These are phyloP conservation scores for Schmidtea mediterranea DNA, from an alignment of 1,140 invertebrate species.

Conservation along the genomic window DNA sequence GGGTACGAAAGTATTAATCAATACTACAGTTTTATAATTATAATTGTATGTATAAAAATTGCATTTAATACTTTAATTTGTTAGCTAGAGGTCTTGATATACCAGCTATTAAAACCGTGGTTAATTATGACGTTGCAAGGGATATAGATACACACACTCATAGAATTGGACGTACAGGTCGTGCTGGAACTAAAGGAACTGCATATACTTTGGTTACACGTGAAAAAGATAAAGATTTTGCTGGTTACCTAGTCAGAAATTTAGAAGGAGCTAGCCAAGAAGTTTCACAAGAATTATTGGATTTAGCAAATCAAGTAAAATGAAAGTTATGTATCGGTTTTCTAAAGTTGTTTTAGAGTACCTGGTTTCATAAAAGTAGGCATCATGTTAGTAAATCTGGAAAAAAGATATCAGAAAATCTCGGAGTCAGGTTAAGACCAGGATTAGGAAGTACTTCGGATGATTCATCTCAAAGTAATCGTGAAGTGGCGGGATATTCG, in stretches of 20 bases:
- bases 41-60: no score
- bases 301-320: not conserved
- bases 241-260: slow-evolving; percentile 74
- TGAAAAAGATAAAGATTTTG: slow-evolving; percentile 78
- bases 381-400: not conserved
- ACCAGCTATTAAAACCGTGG: slow-evolving; percentile 73
- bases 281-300: slow-evolving; percentile 34
- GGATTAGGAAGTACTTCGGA: not conserved
- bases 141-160: slow-evolving; percentile 98
- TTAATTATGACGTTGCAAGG: slow-evolving; percentile 85
- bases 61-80: no score
- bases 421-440: not conserved
- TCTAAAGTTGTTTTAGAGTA: not conserved
- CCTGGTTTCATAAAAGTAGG: not conserved
- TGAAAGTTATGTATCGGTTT: not conserved
- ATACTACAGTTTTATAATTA: no score
- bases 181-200: slow-evolving; percentile 48
- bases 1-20: no score
- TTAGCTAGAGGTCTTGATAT: slow-evolving; percentile 84
- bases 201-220: slow-evolving; percentile 55
- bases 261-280: slow-evolving; percentile 72
- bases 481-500: not conserved
- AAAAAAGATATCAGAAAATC: not conserved
- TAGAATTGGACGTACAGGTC: slow-evolving; percentile 67
- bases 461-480: not conserved